Evolutionary conservation across 37 sponge, comb jelly and placozoan genomes (phyloP), one percentile per base, ranked within the genome.

Genomic region (Bolinopsis microptera): DNA sequence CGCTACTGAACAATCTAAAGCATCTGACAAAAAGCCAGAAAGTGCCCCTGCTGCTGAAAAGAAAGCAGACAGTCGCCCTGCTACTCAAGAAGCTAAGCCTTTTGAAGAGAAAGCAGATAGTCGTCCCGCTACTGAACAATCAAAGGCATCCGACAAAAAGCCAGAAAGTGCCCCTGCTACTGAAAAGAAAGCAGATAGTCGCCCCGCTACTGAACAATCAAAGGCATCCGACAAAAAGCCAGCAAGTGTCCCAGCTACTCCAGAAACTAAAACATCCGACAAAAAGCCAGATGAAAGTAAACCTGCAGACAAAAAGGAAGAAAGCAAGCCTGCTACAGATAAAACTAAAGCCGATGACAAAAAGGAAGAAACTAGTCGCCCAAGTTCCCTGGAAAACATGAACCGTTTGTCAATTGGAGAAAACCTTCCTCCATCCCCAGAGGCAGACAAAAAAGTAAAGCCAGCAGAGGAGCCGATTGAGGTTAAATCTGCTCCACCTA

Each of bases 401-500:
- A 48, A 48, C 13, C 61, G 61, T 48, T 13, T 48, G 61, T 48
- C 61, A 48, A 48, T 48, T 13, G 61, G 61, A 48, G 61, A 48
- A 48, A 5, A 48, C 13, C 61, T 13, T 48, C 61, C 61, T 18
- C 9, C 61, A 48, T 48, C 61, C 9, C 61, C 61, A 48, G 61
- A 48, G 13, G 9, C 61, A 18, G 61, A 48, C 9, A 48, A 48
- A 5, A 48, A 48, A 13, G 61, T 5, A 5, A 72, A 72, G 26
- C 3, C 75, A 28, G 31, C 5, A 72, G 75, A 72, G 26, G 18
- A 72, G 3, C 75, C 75, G 3, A 28, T 86, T 16, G 90, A 86
- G 90, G 90, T 86, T 35, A 86, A 86, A 86, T 86, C 90, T 22
- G 90, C 90, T 0, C 90, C 90, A 0, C 90, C 90, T 1, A 86